Conservation (phyloP, 2,797 vertebrate genomes). For the Notamacropus eugenii region DNA sequence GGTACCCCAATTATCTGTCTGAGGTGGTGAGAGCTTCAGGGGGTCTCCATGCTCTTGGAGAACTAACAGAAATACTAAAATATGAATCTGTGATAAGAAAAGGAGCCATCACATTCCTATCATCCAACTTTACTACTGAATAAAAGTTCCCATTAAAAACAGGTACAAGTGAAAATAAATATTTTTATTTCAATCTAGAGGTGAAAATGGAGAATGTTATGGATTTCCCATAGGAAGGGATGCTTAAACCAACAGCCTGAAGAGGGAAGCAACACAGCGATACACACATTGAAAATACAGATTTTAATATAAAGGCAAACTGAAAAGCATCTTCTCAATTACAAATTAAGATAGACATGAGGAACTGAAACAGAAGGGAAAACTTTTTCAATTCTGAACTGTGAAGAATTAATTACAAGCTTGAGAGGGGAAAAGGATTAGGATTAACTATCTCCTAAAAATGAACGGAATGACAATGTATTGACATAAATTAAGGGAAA, state of each 20-base stretch:
- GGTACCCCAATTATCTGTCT: background rate
- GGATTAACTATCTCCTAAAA: conserved; percentile 70
- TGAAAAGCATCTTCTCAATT: conserved; percentile 79
- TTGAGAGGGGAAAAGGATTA: conserved; percentile 76
- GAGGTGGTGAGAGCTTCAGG: background rate
- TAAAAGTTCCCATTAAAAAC: background rate
- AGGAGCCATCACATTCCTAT: background rate
- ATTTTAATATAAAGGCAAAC: conserved; percentile 82
- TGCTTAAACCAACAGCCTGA: background rate
- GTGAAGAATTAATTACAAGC: conserved; percentile 76
- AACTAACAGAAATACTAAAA: background rate
- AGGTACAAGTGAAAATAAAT: conserved; percentile 59
- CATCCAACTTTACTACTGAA: background rate
- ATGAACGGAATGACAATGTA: conserved; percentile 68
- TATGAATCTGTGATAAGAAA: background rate
- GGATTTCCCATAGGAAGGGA: background rate
- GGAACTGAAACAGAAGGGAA: conserved; percentile 72
- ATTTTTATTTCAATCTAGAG: conserved; percentile 73
- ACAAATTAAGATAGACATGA: conserved; percentile 77
- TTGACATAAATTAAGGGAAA: conserved; percentile 74
- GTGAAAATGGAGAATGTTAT: background rate
- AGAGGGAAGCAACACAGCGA: conserved; percentile 70
- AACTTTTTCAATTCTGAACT: conserved; percentile 71
- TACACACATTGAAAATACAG: conserved; percentile 82
- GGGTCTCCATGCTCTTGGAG: too few relatives aligned